Percentiles rank a stretch among this genome's conserved stretches.
phyloP scores from a whole-genome alignment of 2,888 invertebrate genomes.

The Troides oblongomaculatus region DNA sequence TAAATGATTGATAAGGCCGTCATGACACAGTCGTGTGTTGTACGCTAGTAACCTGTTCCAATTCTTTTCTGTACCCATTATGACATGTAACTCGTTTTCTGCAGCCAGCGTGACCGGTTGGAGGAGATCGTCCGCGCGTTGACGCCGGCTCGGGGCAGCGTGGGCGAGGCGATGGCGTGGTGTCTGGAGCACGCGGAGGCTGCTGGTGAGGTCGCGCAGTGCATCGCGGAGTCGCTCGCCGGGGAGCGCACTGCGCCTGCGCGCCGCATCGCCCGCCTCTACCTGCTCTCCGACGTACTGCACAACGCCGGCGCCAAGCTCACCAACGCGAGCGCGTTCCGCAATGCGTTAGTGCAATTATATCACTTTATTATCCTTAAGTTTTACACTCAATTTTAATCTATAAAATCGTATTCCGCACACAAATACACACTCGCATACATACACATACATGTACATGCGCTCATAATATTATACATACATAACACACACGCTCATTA shows the following conservation, averaged over 20 bases:
- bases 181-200: constrained; percentile 99
- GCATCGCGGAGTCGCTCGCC: constrained; percentile 92
- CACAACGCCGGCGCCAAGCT: constrained; percentile 98
- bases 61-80: no score
- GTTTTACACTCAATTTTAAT: no score
- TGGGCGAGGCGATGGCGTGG: constrained; percentile 99
- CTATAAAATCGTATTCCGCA: no score
- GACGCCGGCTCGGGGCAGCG: constrained; percentile 87
- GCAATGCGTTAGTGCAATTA: constrained; percentile 84
- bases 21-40: no score
- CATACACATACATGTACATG: no score
- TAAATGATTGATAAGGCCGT: no score
- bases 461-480: no score
- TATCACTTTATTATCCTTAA: no score
- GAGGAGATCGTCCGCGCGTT: constrained; percentile 94
- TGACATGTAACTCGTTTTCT: background rate
- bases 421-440: no score
- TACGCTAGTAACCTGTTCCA: no score
- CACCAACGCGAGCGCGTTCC: constrained; percentile 95
- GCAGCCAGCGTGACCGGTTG: constrained; percentile 93
- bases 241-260: constrained; percentile 88
- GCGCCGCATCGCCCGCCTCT: constrained; percentile 95
- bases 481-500: no score
- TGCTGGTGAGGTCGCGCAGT: constrained; percentile 95
- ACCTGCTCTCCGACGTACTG: constrained; percentile 96